Evolutionary conservation across 2,113 vertebrate genomes (phyloP).

Genomic region (Prunella himalayana): DNA sequence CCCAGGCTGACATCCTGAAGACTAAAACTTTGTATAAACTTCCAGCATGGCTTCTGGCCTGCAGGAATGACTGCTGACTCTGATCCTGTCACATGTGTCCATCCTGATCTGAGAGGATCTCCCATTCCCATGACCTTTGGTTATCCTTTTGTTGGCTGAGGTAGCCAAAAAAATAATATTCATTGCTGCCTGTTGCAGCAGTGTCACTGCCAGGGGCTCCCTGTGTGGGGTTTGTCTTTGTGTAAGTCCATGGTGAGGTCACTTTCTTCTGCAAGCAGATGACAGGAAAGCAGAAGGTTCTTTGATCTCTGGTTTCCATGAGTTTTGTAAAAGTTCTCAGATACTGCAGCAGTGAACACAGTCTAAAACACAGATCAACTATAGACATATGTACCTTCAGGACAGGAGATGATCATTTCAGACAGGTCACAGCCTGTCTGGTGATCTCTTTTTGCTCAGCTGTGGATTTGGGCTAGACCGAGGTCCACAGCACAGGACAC

Average conservation of each 20-base stretch:
- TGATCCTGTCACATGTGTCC: rapidly evolving
- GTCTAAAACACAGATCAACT: neutral
- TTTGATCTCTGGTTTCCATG: neutral
- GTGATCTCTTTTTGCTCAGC: neutral
- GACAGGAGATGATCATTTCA: neutral
- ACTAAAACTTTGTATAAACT: neutral
- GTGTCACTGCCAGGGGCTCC: neutral
- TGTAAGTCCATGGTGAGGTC: neutral
- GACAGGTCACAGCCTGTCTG: neutral
- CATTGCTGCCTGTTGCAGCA: neutral
- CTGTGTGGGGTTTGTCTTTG: neutral
- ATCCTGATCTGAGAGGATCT: neutral
- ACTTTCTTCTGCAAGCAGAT: neutral
- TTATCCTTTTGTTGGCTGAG: neutral
- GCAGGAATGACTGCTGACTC: neutral
- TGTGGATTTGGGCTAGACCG: neutral
- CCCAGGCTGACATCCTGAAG: neutral
- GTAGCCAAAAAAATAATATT: neutral
- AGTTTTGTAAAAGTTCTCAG: neutral
- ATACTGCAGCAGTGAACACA: neutral
- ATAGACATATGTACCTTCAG: neutral
- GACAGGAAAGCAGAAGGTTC: neutral
- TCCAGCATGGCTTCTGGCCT: neutral
- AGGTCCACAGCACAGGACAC: neutral
- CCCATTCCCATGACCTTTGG: neutral